Percentiles rank a stretch among this genome's conserved stretches.
These are phyloP conservation scores for Drosophila paramelanica DNA, from an alignment of 2,888 invertebrate species.

Conservation along the genomic window DNA sequence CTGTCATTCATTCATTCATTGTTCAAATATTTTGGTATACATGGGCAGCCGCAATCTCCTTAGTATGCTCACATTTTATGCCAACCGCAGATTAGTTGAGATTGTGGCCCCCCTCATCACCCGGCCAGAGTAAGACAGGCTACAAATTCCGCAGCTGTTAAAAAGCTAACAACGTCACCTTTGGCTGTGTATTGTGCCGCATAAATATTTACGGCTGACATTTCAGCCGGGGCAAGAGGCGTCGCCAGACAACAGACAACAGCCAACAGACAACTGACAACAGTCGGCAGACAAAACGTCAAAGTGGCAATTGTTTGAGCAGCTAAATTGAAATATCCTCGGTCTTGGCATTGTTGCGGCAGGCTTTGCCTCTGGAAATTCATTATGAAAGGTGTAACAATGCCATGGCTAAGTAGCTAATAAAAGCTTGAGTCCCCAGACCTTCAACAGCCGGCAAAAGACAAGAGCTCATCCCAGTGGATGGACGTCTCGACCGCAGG, in stretches of 20 bases:
- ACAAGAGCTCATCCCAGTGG: constrained; percentile 38
- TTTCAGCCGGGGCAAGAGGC: constrained; percentile 63
- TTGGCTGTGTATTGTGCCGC: constrained; percentile 62
- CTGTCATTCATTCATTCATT: constrained; percentile 49
- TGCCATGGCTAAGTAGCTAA: constrained; percentile 74
- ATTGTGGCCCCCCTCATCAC: constrained; percentile 43
- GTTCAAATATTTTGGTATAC: constrained; percentile 66
- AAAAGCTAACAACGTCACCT: constrained; percentile 78
- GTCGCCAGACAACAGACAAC: constrained; percentile 33
- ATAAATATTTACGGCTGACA: constrained; percentile 77
- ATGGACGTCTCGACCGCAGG: constrained; percentile 13
- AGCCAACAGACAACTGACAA: constrained; percentile 36
- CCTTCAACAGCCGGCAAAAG: constrained; percentile 33
- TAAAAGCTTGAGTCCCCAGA: constrained; percentile 64
- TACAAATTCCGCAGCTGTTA: constrained; percentile 77
- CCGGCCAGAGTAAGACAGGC: constrained; percentile 58
- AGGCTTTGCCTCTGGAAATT: constrained; percentile 51
- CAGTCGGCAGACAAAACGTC: constrained; percentile 65
- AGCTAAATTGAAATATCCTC: constrained; percentile 78
- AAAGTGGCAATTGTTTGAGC: constrained; percentile 78
- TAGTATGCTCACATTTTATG: constrained; percentile 63
- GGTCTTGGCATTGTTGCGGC: constrained; percentile 72
- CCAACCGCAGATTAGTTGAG: constrained; percentile 76
- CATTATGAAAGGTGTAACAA: constrained; percentile 77
- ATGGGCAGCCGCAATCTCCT: constrained; percentile 23